Evolutionary conservation across 2,113 vertebrate genomes (phyloP).

Genomic region (Xiphias gladius): DNA sequence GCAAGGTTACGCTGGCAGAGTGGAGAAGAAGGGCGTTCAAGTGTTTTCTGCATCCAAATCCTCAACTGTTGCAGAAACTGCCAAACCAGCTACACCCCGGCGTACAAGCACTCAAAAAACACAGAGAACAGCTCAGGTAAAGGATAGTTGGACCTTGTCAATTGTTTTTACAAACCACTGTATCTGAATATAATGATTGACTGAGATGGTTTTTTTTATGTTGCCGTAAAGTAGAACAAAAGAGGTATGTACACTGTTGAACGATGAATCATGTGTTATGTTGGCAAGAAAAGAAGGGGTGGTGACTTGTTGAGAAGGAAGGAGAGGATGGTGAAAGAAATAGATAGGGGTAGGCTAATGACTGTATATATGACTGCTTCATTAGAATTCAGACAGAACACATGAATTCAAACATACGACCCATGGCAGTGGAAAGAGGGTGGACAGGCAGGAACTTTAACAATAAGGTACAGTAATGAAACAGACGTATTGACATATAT

Average conservation of each 20-base stretch:
- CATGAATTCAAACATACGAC: background rate
- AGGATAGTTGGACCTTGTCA: background rate
- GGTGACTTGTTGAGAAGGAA: slow-evolving; percentile 70
- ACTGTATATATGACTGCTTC: background rate
- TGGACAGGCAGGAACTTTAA: slow-evolving; percentile 26
- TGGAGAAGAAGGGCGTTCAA: slow-evolving; percentile 51
- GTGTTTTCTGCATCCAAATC: slow-evolving; percentile 50
- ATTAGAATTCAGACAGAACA: slow-evolving; percentile 1
- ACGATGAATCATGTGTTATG: slow-evolving; percentile 30
- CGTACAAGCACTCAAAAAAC: slow-evolving; percentile 57
- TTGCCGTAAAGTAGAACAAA: background rate
- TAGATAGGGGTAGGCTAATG: slow-evolving; percentile 43
- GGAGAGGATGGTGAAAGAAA: slow-evolving; percentile 49
- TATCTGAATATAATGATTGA: background rate
- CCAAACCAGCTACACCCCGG: slow-evolving; percentile 57
- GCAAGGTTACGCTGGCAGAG: slow-evolving; percentile 83
- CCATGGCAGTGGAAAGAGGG: slow-evolving; percentile 54
- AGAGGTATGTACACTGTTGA: background rate
- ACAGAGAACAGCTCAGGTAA: slow-evolving; percentile 74
- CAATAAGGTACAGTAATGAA: slow-evolving; percentile 61
- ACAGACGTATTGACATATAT: background rate
- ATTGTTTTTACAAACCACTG: background rate
- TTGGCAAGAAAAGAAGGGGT: slow-evolving; percentile 21
- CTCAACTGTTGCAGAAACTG: slow-evolving; percentile 23
- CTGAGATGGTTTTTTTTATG: slow-evolving; percentile 6